These are phyloP conservation scores for Eupithecia centaureata DNA, from an alignment of 2,888 invertebrate genomes.

Conservation along the genomic window DNA sequence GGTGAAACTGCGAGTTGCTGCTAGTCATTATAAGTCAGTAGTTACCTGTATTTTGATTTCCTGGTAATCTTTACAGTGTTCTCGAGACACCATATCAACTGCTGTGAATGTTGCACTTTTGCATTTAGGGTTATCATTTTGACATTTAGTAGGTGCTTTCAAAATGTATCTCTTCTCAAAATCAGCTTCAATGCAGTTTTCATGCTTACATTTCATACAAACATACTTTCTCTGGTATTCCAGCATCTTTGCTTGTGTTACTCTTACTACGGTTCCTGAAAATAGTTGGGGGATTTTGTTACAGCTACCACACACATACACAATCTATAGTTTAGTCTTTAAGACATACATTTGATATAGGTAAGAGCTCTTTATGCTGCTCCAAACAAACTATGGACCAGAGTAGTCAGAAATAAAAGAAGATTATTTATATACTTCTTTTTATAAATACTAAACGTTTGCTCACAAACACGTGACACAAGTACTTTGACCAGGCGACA, in stretches of 20 bases:
- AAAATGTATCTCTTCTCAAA: slow-evolving; percentile 87
- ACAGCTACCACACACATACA: too few relatives aligned
- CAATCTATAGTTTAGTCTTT: too few relatives aligned
- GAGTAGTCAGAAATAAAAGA: too few relatives aligned
- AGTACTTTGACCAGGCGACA: too few relatives aligned
- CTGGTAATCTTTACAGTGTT: slow-evolving; percentile 91
- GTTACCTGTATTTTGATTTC: slow-evolving; percentile 92
- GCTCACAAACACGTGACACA: too few relatives aligned
- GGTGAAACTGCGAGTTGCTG: too few relatives aligned
- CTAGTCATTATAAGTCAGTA: too few relatives aligned
- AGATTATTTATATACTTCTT: too few relatives aligned
- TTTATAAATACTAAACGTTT: too few relatives aligned
- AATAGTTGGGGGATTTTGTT: slow-evolving; percentile 8
- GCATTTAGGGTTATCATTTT: slow-evolving; percentile 80
- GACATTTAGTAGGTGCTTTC: slow-evolving; percentile 82
- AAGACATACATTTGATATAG: too few relatives aligned
- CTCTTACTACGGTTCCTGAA: slow-evolving; percentile 90
- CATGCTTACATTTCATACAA: slow-evolving; percentile 90
- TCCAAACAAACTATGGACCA: too few relatives aligned
- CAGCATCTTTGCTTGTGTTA: slow-evolving; percentile 89
- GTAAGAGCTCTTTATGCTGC: too few relatives aligned
- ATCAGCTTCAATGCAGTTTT: slow-evolving; percentile 86
- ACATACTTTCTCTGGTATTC: slow-evolving; percentile 89
- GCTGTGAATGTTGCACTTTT: slow-evolving; percentile 81
- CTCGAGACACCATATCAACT: slow-evolving; percentile 82